phyloP scores from a whole-genome alignment of 2,113 vertebrate species.

The Oryzias celebensis region DNA sequence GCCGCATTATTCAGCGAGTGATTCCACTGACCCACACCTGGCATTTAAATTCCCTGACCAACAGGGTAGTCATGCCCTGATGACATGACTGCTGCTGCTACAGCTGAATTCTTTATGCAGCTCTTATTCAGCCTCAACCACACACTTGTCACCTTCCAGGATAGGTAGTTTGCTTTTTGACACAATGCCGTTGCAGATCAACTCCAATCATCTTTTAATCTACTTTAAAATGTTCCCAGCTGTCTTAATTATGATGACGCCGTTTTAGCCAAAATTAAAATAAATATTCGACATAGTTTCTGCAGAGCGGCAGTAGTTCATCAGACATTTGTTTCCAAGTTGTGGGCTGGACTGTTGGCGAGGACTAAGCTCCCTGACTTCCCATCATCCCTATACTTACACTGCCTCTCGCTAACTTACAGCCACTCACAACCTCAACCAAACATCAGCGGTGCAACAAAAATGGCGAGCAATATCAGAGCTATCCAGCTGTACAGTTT shows the following conservation, averaged over 20 bases:
- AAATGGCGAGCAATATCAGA: too few relatives aligned
- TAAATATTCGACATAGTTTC: neutral
- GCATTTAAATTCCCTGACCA: conserved; percentile 85
- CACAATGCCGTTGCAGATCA: conserved; percentile 33
- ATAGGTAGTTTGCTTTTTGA: conserved; percentile 54
- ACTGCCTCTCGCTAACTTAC: too few relatives aligned
- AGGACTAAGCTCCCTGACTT: too few relatives aligned
- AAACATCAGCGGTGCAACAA: too few relatives aligned
- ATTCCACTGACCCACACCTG: conserved; percentile 84
- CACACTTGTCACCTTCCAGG: conserved; percentile 53
- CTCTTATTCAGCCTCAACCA: conserved; percentile 46
- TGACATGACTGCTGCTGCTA: conserved; percentile 78
- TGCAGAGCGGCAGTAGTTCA: too few relatives aligned
- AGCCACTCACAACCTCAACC: too few relatives aligned
- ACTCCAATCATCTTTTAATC: neutral
- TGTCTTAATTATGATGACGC: too few relatives aligned
- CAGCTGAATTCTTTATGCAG: conserved; percentile 79
- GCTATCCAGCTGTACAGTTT: too few relatives aligned
- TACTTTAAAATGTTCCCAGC: neutral
- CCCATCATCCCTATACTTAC: too few relatives aligned
- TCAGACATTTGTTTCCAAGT: too few relatives aligned
- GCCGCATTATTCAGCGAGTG: conserved; percentile 82
- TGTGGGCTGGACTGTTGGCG: too few relatives aligned
- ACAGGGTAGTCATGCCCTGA: conserved; percentile 80
- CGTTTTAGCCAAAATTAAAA: too few relatives aligned